These are phyloP conservation scores for Spinus olivaceus DNA, from an alignment of 2,797 vertebrate species.

Conservation along the genomic window DNA sequence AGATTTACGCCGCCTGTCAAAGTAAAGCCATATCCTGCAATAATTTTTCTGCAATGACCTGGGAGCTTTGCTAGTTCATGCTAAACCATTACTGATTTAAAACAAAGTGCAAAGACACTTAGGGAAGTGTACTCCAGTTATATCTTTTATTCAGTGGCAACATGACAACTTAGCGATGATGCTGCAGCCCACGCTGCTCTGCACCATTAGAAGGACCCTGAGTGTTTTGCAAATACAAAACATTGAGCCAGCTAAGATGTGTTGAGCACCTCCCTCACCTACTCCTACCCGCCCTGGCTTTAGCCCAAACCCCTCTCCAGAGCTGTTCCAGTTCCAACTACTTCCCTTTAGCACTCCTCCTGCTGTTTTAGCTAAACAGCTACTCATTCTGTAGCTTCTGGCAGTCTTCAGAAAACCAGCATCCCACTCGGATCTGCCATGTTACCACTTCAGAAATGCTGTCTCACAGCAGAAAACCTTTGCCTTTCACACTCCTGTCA, in stretches of 20 bases:
- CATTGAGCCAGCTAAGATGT: not conserved
- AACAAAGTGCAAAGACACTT: not conserved
- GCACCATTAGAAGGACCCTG: slow-evolving; percentile 8
- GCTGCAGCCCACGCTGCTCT: slow-evolving; percentile 25
- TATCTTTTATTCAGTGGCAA: slow-evolving; percentile 10
- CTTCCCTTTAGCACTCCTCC: not conserved
- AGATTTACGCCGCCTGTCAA: not conserved
- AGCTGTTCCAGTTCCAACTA: not conserved
- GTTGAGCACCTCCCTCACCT: slow-evolving; percentile 17
- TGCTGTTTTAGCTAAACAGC: slow-evolving; percentile 18
- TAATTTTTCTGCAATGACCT: not conserved
- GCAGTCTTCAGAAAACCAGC: not conserved
- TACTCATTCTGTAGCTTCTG: not conserved
- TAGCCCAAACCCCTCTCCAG: not conserved
- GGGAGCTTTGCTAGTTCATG: not conserved
- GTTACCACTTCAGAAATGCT: not conserved
- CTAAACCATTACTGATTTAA: not conserved
- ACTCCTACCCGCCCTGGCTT: slow-evolving; percentile 13
- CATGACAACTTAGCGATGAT: not conserved
- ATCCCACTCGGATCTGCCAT: slow-evolving; percentile 21
- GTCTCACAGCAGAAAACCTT: not conserved
- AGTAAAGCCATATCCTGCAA: not conserved
- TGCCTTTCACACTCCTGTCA: not conserved
- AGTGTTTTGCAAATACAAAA: slow-evolving; percentile 40
- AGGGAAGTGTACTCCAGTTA: not conserved